These are phyloP conservation scores for Ciconia boyciana DNA, from an alignment of 2,113 vertebrate genomes.

Conservation along the genomic window DNA sequence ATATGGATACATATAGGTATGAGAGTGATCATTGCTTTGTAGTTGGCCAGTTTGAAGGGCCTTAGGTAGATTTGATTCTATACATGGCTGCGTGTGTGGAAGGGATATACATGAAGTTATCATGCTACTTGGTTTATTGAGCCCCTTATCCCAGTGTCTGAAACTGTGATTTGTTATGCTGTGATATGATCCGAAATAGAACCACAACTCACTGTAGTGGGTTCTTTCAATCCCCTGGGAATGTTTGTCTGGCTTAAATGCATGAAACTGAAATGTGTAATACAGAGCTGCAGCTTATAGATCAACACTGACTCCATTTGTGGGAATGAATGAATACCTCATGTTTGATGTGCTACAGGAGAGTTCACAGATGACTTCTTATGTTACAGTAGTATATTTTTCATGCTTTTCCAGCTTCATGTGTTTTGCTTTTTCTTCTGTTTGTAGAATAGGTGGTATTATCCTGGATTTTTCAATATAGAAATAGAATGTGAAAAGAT, in stretches of 20 bases:
- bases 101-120: conserved; percentile 27
- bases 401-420: not conserved
- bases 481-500: not conserved
- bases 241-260: conserved; percentile 53
- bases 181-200: conserved; percentile 28
- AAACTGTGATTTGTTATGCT: conserved; percentile 58
- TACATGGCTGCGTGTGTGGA: not conserved
- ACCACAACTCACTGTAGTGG: conserved; percentile 19
- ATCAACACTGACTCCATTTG: conserved; percentile 48
- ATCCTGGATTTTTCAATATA: not conserved
- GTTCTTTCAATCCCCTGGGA: conserved; percentile 45
- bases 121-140: conserved; percentile 39
- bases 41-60: not conserved
- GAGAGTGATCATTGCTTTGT: not conserved
- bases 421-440: not conserved
- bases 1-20: not conserved
- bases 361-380: conserved; percentile 42
- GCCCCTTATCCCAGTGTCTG: conserved; percentile 33
- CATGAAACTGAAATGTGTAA: conserved; percentile 48
- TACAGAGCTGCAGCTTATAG: conserved; percentile 48
- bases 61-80: not conserved
- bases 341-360: conserved; percentile 25
- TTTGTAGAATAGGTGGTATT: not conserved
- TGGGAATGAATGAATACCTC: conserved; percentile 44
- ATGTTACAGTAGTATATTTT: not conserved